phyloP scores from a whole-genome alignment of 2,113 vertebrate genomes.

The Lycaon pictus region DNA sequence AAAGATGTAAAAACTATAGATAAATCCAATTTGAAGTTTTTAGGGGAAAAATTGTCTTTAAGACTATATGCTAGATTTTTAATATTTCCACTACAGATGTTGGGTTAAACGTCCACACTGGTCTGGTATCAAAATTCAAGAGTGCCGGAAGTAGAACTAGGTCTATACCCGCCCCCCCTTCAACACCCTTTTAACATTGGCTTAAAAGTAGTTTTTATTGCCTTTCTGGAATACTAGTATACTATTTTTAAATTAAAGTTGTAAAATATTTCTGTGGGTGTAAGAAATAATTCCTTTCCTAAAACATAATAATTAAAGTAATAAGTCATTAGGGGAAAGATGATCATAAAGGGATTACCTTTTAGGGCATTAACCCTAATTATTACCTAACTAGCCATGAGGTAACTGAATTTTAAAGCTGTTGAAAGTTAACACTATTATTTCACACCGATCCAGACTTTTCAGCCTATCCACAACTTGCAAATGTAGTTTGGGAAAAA shows the following conservation, averaged over 20 bases:
- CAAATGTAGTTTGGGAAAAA: not conserved
- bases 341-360: not conserved
- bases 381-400: not conserved
- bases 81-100: not conserved
- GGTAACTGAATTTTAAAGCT: not conserved
- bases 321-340: not conserved
- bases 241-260: conserved; percentile 1
- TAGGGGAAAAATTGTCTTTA: not conserved
- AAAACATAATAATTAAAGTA: conserved; percentile 52
- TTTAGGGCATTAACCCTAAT: not conserved
- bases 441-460: conserved; percentile 37
- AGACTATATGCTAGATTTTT: not conserved
- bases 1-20: conserved; percentile 30
- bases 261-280: conserved; percentile 5
- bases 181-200: not conserved
- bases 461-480: conserved; percentile 19
- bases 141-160: not conserved
- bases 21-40: not conserved
- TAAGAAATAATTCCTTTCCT: not conserved
- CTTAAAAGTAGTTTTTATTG: conserved; percentile 29
- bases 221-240: not conserved
- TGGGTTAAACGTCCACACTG: conserved; percentile 11
- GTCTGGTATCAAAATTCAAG: conserved; percentile 21
- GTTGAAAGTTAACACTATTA: conserved; percentile 20
- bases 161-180: not conserved